Evolutionary conservation across 1,140 invertebrate genomes (phyloP).

Genomic region (Chymomyza costata): DNA sequence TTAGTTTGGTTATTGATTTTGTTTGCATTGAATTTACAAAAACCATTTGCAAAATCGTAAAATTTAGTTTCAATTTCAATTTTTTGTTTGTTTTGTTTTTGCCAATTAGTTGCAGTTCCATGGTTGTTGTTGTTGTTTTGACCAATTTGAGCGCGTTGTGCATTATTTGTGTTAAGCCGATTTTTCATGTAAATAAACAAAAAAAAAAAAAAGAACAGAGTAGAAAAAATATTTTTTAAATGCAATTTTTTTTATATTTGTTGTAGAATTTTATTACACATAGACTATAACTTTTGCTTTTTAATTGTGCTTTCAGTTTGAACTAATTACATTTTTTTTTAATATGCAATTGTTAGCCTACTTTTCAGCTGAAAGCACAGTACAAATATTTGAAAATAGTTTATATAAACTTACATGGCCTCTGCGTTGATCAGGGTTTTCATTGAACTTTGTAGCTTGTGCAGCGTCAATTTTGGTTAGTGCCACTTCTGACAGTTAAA

Average conservation of each 20-base stretch:
- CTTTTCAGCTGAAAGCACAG: no score
- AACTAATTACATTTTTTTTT: no score
- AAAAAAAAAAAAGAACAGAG: slow-evolving; percentile 22
- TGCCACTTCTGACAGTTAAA: no score
- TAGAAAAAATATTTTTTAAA: slow-evolving; percentile 2
- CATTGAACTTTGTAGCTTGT: no score
- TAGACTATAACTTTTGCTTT: not conserved
- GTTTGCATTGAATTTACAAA: slow-evolving; percentile 25
- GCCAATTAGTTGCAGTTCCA: slow-evolving; percentile 61
- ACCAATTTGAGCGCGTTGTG: slow-evolving; percentile 46
- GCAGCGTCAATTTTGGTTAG: no score
- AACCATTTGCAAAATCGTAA: not conserved
- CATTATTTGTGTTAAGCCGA: slow-evolving; percentile 37
- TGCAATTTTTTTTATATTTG: slow-evolving; percentile 26
- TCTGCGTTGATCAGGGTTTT: no score
- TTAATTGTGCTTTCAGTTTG: slow-evolving; percentile 3
- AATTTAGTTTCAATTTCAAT: not conserved
- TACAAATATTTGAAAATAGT: no score
- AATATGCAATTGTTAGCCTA: not conserved
- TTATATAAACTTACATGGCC: no score
- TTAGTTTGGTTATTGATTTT: slow-evolving; percentile 41
- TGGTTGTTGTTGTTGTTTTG: slow-evolving; percentile 21
- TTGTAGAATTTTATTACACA: slow-evolving; percentile 14
- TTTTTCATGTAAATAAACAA: slow-evolving; percentile 56
- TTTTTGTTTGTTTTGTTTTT: slow-evolving; percentile 26